phyloP scores from a whole-genome alignment of 1,140 invertebrate genomes.

The Heliconius melpomene region DNA sequence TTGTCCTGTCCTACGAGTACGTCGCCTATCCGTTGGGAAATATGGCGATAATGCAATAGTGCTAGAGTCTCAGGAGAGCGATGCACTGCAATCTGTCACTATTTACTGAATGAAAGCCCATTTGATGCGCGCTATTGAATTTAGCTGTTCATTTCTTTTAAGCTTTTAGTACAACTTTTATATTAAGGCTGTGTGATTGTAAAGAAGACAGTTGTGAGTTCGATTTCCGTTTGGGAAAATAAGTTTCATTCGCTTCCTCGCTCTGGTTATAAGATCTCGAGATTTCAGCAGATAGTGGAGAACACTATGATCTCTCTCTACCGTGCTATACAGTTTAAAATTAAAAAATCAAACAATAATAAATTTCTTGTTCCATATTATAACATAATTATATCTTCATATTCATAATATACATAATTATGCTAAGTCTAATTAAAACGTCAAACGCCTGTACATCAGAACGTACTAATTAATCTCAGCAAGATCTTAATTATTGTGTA shows the following conservation, averaged over 20 bases:
- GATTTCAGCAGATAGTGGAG: no score
- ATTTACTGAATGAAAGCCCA: conserved; percentile 8
- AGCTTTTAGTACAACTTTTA: background rate
- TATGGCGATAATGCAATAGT: conserved; percentile 15
- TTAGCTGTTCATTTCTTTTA: background rate
- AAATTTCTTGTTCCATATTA: background rate
- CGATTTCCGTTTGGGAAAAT: no score
- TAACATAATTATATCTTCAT: background rate
- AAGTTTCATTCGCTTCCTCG: no score
- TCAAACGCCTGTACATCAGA: background rate
- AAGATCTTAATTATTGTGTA: background rate
- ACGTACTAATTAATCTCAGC: background rate
- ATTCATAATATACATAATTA: background rate
- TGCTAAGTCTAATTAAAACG: background rate
- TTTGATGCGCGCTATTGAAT: background rate
- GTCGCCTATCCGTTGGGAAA: conserved; percentile 10
- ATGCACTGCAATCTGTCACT: conserved; percentile 4
- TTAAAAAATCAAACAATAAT: no score
- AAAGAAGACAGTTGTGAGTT: no score
- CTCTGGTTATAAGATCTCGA: no score
- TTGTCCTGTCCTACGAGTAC: background rate
- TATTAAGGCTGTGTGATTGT: background rate
- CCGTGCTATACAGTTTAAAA: no score
- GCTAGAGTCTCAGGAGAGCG: background rate
- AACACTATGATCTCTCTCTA: no score